phyloP scores from a whole-genome alignment of 53 echinoderm and acorn worm species.

The Temnopleurus reevesii region DNA sequence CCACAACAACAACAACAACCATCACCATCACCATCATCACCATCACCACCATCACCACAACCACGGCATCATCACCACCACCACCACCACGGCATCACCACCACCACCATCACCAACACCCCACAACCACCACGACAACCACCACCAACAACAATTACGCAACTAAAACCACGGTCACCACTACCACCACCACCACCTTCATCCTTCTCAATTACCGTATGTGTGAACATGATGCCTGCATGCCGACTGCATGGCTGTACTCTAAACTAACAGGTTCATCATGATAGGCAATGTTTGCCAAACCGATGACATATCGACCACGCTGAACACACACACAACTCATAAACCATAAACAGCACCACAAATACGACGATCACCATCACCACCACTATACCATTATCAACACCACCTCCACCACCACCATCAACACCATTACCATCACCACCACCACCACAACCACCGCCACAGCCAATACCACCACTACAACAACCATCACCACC shows the following conservation, averaged over 20 bases:
- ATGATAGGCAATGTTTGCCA: constrained; percentile 18
- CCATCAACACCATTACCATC: too few relatives aligned
- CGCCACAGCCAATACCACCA: neutral
- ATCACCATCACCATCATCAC: too few relatives aligned
- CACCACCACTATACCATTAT: neutral
- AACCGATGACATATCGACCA: constrained; percentile 33
- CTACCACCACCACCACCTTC: neutral
- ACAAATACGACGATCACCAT: too few relatives aligned
- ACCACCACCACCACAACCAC: neutral
- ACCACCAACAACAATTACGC: too few relatives aligned
- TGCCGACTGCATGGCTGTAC: neutral
- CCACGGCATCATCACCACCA: neutral
- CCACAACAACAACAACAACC: too few relatives aligned
- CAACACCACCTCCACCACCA: neutral
- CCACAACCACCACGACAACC: too few relatives aligned
- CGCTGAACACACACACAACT: constrained; percentile 12
- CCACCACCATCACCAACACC: too few relatives aligned
- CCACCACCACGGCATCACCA: too few relatives aligned
- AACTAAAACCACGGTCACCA: too few relatives aligned
- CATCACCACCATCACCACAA: neutral
- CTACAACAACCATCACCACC: neutral
- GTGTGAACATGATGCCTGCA: constrained; percentile 27
- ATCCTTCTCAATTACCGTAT: constrained; percentile 30
- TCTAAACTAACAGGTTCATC: neutral
- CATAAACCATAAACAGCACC: too few relatives aligned